A percentile compares a stretch with the other conserved stretches of the same genome.
These are phyloP conservation scores for Seriola rivoliana DNA, from an alignment of 2,113 vertebrate genomes.

Conservation along the genomic window DNA sequence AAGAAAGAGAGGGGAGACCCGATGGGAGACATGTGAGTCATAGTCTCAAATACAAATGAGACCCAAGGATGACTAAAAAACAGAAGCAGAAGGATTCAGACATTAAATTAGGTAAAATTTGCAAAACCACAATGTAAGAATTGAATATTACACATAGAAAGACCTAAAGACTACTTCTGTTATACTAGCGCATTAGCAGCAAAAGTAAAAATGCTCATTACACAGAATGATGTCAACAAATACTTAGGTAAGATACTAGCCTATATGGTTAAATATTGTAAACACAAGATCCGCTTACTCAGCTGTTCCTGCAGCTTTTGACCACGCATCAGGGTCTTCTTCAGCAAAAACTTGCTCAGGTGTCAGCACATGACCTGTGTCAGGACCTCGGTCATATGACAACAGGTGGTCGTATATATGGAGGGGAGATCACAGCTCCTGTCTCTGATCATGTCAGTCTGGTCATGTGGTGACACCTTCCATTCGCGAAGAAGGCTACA, in stretches of 20 bases:
- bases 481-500: not conserved
- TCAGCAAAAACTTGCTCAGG: not conserved
- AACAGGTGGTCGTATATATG: not conserved
- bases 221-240: not conserved
- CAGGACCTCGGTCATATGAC: not conserved
- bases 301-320: not conserved
- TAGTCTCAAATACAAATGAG: not conserved
- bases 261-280: not conserved
- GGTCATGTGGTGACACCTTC: not conserved
- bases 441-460: not conserved
- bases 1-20: not conserved
- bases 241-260: not conserved
- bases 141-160: not conserved
- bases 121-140: not conserved
- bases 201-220: not conserved
- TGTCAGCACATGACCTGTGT: not conserved
- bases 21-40: not conserved
- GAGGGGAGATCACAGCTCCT: not conserved
- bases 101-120: not conserved
- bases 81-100: not conserved
- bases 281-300: not conserved
- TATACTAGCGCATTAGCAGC: not conserved
- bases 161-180: not conserved
- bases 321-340: no score
- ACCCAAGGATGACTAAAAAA: not conserved